Conservation (phyloP, 2,888 invertebrate genomes). For the Zele albiditarsus region DNA sequence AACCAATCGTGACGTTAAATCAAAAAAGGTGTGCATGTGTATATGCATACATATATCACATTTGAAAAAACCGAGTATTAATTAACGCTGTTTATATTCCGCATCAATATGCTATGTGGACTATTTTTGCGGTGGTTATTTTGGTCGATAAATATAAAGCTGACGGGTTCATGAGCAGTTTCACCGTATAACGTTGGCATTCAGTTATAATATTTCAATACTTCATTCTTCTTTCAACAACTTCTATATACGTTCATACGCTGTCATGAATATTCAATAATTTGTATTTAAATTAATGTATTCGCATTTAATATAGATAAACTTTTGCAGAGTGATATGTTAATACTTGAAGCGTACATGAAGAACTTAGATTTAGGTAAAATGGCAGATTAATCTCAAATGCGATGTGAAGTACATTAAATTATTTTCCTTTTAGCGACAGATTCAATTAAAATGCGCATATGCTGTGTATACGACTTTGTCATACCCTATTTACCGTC, state of each 20-base stretch:
- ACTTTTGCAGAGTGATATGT: background rate
- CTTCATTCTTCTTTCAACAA: background rate
- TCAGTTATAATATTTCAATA: no score
- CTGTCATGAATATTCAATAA: background rate
- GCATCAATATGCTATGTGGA: background rate
- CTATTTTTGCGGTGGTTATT: background rate
- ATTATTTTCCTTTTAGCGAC: background rate
- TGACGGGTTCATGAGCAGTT: background rate
- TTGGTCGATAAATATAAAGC: background rate
- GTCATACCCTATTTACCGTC: background rate
- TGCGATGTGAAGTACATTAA: background rate
- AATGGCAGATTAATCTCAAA: background rate
- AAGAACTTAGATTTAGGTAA: background rate
- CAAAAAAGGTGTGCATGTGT: slow-evolving; percentile 43
- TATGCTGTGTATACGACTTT: background rate
- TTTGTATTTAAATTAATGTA: background rate
- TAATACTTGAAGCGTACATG: background rate
- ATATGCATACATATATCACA: background rate
- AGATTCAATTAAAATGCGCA: background rate
- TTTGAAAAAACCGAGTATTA: slow-evolving; percentile 48
- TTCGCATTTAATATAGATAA: background rate
- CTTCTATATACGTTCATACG: background rate
- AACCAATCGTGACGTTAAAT: slow-evolving; percentile 64
- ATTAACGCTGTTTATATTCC: slow-evolving; percentile 44
- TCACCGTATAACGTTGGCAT: background rate